phyloP scores from a whole-genome alignment of 2,797 vertebrate species.

The Ambastaia sidthimunki region DNA sequence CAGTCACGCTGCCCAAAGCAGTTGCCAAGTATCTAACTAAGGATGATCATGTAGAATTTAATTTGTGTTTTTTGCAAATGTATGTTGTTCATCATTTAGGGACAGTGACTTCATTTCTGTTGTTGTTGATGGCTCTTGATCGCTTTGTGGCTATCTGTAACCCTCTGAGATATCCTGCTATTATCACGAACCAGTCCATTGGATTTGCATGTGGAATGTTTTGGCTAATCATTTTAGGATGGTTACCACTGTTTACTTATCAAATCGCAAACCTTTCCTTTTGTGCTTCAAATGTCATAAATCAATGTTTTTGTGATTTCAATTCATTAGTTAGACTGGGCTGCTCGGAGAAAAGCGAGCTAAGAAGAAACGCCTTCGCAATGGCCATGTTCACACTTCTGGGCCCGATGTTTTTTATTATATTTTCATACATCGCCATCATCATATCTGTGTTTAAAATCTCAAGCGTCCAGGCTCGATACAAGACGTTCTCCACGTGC shows the following conservation, averaged over 20 bases:
- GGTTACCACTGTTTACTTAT: not conserved
- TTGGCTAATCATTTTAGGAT: constrained; percentile 22
- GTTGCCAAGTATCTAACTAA: constrained; percentile 1
- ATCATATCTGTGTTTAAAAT: constrained; percentile 68
- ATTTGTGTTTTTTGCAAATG: not conserved
- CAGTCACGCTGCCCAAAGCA: constrained; percentile 50
- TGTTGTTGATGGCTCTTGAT: constrained; percentile 12
- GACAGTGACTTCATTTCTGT: not conserved
- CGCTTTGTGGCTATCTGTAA: constrained; percentile 52
- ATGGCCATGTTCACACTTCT: constrained; percentile 41
- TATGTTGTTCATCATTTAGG: constrained; percentile 1
- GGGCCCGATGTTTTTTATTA: constrained; percentile 64
- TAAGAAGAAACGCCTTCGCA: not conserved
- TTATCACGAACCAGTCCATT: constrained; percentile 64
- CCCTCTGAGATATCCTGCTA: constrained; percentile 65
- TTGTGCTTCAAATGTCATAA: constrained; percentile 48
- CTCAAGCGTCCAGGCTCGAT: constrained; percentile 56
- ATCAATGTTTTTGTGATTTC: constrained; percentile 46
- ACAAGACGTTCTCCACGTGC: constrained; percentile 71
- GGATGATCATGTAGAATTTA: not conserved
- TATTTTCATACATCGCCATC: constrained; percentile 74
- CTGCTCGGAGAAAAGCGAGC: constrained; percentile 29
- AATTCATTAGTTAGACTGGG: constrained; percentile 32
- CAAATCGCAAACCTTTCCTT: constrained; percentile 1
- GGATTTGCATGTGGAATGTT: not conserved